Base-by-base conservation (phyloP, 2,797 vertebrate species). In the Pachyuromys duprasi region DNA sequence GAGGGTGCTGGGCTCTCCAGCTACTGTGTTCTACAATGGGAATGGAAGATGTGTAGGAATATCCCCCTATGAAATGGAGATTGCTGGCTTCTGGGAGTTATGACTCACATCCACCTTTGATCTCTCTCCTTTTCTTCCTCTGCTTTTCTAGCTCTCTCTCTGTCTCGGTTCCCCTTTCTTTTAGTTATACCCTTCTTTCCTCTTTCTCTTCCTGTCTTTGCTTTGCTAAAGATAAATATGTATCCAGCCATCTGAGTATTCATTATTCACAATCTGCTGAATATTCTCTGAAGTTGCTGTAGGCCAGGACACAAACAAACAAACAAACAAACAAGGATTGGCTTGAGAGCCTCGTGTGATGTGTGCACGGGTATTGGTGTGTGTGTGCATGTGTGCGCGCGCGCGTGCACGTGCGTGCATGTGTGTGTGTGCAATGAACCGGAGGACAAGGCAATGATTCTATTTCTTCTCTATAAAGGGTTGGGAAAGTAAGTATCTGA, bases 301-400 rank as follows among this genome's bases (percentile, higher is more conserved):
- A 76, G 74, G 57, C 42, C 70, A 65, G 76, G 74, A 93, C 92
- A 70, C 57, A 69, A 86, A 86, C 55, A 60, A 81, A 45, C 55
- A 93, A 93, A 65, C 57, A 67, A 86, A 86, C 55, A 60, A 81
- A 75, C 17, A n/a, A 57, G n/a, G 36, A 55, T 28, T 20, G 1
- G 15, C 3, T 45, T 75, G 79, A 17, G 0, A 42, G 18, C 7
- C 18, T n/a, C 39, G 9, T 22, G 24, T 72, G 15, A 2, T 17
- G 6, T 55, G 26, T 75, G 4, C 45, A 12, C 15, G 42, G 18
- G 20, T 20, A 12, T 55, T 12, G 3, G 1, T 57, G 55, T 67
- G 1, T 45, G 3, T 22, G 31, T 55, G 20, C 0, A 33, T 1
- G 3, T 62, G 36, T 57, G 28, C 3, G 24, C 0, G 15, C n/a